Percentiles rank a stretch among this genome's conserved stretches.
Conservation (phyloP, 2,113 vertebrate species). For the Sorex fumeus region DNA sequence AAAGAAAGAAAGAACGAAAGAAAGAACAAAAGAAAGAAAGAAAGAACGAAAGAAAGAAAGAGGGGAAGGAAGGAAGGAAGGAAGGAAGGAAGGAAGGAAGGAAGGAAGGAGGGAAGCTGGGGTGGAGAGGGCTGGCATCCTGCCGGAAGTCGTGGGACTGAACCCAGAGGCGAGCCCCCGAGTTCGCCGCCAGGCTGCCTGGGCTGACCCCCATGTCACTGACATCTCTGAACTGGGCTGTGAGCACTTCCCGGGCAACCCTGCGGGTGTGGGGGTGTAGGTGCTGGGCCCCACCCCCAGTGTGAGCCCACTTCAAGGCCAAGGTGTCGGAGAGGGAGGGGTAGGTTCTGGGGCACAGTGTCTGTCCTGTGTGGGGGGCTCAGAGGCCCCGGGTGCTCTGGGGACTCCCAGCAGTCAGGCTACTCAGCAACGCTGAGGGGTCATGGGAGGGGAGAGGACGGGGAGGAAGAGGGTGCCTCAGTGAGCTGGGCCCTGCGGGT, state of each 20-base stretch:
- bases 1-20: no score
- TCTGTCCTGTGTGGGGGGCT: not conserved
- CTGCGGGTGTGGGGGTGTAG: fast-evolving
- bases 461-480: not conserved
- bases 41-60: no score
- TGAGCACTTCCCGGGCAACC: not conserved
- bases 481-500: not conserved
- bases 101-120: not conserved
- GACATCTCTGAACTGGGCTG: no score
- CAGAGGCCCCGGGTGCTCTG: no score
- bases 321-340: not conserved
- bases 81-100: no score
- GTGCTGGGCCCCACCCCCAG: not conserved
- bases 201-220: not conserved
- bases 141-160: not conserved
- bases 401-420: not conserved
- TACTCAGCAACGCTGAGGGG: not conserved
- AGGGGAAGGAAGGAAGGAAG: no score
- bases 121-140: not conserved
- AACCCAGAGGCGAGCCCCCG: no score
- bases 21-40: no score
- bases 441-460: no score
- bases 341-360: no score
- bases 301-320: not conserved
- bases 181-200: not conserved